Percentiles rank a stretch among this genome's conserved stretches.
phyloP scores from a whole-genome alignment of 30 jellyfish, hydroid and myxozoan species.

The Chironex yamaguchii region DNA sequence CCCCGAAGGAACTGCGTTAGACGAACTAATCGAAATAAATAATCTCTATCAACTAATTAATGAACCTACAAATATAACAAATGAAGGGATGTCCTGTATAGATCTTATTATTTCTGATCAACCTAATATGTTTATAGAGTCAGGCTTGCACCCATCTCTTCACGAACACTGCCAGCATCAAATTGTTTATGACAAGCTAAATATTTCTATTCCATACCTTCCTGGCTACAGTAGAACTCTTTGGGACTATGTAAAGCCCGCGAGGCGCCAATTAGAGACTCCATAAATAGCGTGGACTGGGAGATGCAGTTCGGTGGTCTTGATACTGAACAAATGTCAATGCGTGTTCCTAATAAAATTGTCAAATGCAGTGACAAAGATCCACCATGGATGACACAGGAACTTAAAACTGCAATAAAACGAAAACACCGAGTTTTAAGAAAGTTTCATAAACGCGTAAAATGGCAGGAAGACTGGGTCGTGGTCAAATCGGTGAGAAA shows the following conservation, averaged over 20 bases:
- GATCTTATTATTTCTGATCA: constrained; percentile 41
- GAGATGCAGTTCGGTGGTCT: constrained; percentile 29
- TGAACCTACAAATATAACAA: constrained; percentile 37
- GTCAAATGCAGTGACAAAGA: constrained; percentile 39
- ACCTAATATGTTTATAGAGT: constrained; percentile 18
- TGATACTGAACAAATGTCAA: constrained; percentile 40
- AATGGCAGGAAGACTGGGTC: constrained; percentile 46
- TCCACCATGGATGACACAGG: constrained; percentile 71
- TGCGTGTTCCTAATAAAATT: constrained; percentile 58
- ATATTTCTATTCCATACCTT: constrained; percentile 40
- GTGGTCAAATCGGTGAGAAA: constrained; percentile 8
- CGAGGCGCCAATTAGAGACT: neutral
- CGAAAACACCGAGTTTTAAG: constrained; percentile 56
- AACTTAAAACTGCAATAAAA: constrained; percentile 34
- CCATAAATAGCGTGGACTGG: constrained; percentile 38
- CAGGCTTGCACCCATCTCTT: constrained; percentile 22
- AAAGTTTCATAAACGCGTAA: constrained; percentile 44
- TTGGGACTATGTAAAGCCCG: constrained; percentile 56
- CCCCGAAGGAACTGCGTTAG: constrained; percentile 55
- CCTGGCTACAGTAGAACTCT: constrained; percentile 37
- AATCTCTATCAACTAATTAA: constrained; percentile 38
- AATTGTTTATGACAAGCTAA: constrained; percentile 9
- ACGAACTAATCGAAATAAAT: constrained; percentile 42
- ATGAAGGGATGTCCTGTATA: constrained; percentile 33
- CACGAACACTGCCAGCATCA: constrained; percentile 32